A percentile compares a stretch with the other conserved stretches of the same genome.
phyloP scores from a whole-genome alignment of 2,113 vertebrate species.

The Microcebus ravelobensis region DNA sequence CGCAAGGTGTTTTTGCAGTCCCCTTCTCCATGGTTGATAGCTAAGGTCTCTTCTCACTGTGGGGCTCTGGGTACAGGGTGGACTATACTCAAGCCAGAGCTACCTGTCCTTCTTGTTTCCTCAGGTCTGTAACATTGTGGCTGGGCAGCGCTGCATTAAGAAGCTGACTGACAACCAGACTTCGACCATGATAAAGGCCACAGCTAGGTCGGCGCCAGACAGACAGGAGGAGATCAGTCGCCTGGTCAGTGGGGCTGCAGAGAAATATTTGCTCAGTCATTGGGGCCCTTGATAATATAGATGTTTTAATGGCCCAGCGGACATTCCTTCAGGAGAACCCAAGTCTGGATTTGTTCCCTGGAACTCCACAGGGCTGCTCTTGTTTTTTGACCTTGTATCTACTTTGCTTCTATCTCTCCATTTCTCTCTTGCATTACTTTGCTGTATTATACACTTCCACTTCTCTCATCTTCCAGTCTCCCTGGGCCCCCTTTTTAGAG shows the following conservation, averaged over 20 bases:
- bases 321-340: background rate
- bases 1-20: background rate
- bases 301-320: conserved; percentile 1
- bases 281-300: conserved; percentile 24
- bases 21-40: background rate
- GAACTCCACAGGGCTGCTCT: background rate
- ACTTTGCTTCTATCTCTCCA: conserved; percentile 26
- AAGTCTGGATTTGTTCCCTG: conserved; percentile 30
- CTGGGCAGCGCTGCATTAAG: conserved; percentile 91
- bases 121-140: conserved; percentile 91
- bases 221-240: conserved; percentile 91
- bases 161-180: conserved; percentile 92
- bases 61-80: background rate
- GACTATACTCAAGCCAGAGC: background rate
- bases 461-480: background rate
- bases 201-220: conserved; percentile 90
- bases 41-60: background rate
- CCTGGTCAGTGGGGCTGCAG: conserved; percentile 82
- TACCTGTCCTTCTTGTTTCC: background rate
- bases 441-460: background rate
- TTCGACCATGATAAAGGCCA: conserved; percentile 91
- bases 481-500: background rate
- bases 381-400: conserved; percentile 30
- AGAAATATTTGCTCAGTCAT: conserved; percentile 32
- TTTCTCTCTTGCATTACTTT: conserved; percentile 14